A percentile compares a stretch with the other conserved stretches of the same genome.
Conservation (phyloP, 2,888 invertebrate genomes). For the Sinopyrophorus schimmeli region DNA sequence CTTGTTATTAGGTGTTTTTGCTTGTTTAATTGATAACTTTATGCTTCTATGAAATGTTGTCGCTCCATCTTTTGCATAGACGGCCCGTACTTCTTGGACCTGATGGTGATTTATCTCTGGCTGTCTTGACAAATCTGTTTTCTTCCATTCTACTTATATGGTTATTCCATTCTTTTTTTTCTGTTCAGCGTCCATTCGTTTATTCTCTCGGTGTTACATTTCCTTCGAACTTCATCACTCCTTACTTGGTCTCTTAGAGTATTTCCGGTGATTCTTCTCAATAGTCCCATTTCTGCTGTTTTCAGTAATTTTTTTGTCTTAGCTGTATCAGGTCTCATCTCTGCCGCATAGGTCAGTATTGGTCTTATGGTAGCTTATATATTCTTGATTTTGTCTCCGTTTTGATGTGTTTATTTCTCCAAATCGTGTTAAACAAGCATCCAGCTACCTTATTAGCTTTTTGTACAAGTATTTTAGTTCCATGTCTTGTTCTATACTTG, state of each 20-base stretch:
- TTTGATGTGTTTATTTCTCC: too few relatives aligned
- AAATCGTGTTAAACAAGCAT: too few relatives aligned
- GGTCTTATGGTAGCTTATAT: neutral
- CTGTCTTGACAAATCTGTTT: constrained; percentile 1
- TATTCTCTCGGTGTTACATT: constrained; percentile 9
- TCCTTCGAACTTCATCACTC: constrained; percentile 3
- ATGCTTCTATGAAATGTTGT: too few relatives aligned
- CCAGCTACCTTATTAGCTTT: neutral
- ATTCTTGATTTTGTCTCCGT: too few relatives aligned
- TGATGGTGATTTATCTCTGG: neutral
- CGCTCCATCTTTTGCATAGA: too few relatives aligned
- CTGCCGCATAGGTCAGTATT: neutral
- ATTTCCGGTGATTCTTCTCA: constrained; percentile 7
- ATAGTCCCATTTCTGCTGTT: constrained; percentile 3
- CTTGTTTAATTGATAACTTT: too few relatives aligned
- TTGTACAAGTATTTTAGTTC: neutral
- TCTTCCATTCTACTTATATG: neutral
- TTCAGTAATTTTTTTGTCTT: neutral
- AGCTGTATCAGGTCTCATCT: neutral
- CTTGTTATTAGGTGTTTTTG: too few relatives aligned
- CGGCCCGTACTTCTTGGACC: too few relatives aligned
- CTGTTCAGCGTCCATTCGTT: constrained; percentile 6
- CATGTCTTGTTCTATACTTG: neutral
- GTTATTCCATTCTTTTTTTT: constrained; percentile 6
- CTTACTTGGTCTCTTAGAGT: constrained; percentile 1